phyloP scores from a whole-genome alignment of 2,797 vertebrate species.

The Chromis chromis region DNA sequence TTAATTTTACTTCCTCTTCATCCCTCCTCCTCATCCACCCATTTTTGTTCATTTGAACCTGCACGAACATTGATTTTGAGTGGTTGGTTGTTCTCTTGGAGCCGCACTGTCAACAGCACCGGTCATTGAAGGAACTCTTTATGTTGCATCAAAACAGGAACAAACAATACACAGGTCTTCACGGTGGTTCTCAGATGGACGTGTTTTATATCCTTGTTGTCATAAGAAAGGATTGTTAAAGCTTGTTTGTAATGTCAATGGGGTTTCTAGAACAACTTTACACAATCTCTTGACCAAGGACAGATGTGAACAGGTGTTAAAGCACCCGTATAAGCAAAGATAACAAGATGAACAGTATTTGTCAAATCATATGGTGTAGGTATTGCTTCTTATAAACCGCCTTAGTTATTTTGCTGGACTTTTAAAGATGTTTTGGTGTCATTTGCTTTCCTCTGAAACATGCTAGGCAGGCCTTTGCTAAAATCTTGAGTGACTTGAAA shows the following conservation, averaged over 20 bases:
- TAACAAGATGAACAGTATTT: constrained; percentile 82
- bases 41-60: constrained; percentile 85
- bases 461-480: constrained; percentile 80
- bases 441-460: constrained; percentile 82
- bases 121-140: constrained; percentile 86
- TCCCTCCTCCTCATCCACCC: constrained; percentile 70
- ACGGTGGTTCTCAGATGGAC: constrained; percentile 81
- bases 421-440: constrained; percentile 83
- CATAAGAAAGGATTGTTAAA: constrained; percentile 81
- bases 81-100: constrained; percentile 87
- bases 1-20: constrained; percentile 56
- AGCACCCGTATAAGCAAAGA: constrained; percentile 78
- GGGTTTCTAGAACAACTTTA: constrained; percentile 80
- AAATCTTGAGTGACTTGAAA: constrained; percentile 85
- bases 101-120: constrained; percentile 83
- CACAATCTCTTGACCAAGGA: constrained; percentile 81
- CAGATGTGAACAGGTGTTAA: constrained; percentile 76
- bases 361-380: constrained; percentile 88
- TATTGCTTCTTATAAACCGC: constrained; percentile 84
- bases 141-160: constrained; percentile 83
- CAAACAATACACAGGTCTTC: constrained; percentile 79
- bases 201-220: constrained; percentile 78
- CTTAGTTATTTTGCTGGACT: constrained; percentile 82
- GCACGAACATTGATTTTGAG: constrained; percentile 88
- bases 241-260: constrained; percentile 80